Evolutionary conservation across 2,797 vertebrate species (phyloP).

Genomic region (Characodon lateralis): DNA sequence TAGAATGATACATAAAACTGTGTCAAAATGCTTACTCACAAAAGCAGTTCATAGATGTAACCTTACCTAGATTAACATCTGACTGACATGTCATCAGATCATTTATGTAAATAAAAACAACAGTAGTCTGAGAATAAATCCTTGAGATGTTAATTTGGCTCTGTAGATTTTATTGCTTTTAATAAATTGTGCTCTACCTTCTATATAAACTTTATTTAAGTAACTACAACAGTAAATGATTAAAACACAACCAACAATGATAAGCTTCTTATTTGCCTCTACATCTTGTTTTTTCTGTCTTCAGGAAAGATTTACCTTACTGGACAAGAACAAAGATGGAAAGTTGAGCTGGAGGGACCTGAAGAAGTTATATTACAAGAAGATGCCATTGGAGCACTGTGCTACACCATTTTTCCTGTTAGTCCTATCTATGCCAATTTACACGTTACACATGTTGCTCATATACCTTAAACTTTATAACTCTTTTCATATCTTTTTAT

Average conservation of each 20-base stretch:
- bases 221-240: background rate
- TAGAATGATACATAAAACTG: too few species aligned
- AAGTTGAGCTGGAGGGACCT: conserved; percentile 72
- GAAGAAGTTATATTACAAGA: conserved; percentile 73
- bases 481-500: too few species aligned
- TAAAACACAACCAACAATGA: background rate
- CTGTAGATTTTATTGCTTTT: background rate
- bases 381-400: conserved; percentile 70
- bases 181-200: background rate
- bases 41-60: too few species aligned
- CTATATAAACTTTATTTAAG: background rate
- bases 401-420: conserved; percentile 68
- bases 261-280: background rate
- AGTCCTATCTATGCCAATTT: conserved; percentile 23
- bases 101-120: background rate
- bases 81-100: too few species aligned
- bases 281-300: conserved; percentile 4
- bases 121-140: background rate
- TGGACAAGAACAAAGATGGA: conserved; percentile 75
- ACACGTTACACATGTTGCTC: background rate
- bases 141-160: background rate
- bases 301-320: conserved; percentile 58
- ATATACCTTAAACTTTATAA: background rate
- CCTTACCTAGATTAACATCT: too few species aligned
- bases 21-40: too few species aligned